These are phyloP conservation scores for Mythimna vitellina DNA, from an alignment of 2,888 invertebrate species.

Conservation along the genomic window DNA sequence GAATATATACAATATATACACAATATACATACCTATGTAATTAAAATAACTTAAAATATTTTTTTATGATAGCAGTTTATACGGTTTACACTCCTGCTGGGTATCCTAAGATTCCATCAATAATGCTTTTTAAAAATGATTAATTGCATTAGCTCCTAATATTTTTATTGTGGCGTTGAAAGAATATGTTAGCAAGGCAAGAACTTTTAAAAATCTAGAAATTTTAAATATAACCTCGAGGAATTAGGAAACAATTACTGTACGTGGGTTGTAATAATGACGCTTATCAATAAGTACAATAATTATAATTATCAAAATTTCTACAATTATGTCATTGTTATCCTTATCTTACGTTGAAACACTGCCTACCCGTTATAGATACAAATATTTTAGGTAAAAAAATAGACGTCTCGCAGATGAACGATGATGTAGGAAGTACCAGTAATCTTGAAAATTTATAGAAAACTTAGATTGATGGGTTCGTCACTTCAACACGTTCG, in stretches of 20 bases:
- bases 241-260: neutral
- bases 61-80: no score
- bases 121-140: neutral
- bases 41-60: no score
- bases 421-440: slow-evolving; percentile 26
- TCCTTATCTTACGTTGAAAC: slow-evolving; percentile 9
- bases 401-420: slow-evolving; percentile 26
- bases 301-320: slow-evolving; percentile 12
- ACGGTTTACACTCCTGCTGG: neutral
- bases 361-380: slow-evolving; percentile 2
- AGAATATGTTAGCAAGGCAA: neutral
- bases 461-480: slow-evolving; percentile 17
- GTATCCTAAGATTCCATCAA: neutral
- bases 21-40: no score
- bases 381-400: slow-evolving; percentile 18
- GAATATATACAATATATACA: no score
- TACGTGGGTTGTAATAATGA: neutral
- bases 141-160: neutral
- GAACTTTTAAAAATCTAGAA: neutral
- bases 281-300: slow-evolving; percentile 14
- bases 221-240: slow-evolving; percentile 4
- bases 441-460: slow-evolving; percentile 12
- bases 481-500: slow-evolving; percentile 28
- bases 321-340: slow-evolving; percentile 5
- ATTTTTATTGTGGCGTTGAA: slow-evolving; percentile 1